phyloP scores from a whole-genome alignment of 2,888 invertebrate species.

The Choreutis nemorana region DNA sequence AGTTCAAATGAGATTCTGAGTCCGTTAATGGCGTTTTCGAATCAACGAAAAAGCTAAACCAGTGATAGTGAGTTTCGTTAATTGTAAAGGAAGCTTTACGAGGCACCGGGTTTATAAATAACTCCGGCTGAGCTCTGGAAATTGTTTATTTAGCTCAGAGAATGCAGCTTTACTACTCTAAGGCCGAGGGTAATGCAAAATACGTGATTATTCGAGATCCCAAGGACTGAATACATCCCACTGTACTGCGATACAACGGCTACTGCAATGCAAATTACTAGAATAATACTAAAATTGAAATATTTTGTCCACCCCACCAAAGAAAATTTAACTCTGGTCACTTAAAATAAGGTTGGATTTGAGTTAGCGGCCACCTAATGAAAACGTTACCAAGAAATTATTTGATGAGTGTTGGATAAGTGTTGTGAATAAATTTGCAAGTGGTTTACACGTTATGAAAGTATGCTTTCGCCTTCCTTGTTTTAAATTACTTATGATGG shows the following conservation, averaged over 20 bases:
- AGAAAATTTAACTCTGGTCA: constrained; percentile 18
- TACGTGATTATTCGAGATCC: constrained; percentile 24
- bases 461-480: constrained; percentile 44
- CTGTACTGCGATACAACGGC: constrained; percentile 22
- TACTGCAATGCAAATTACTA: constrained; percentile 42
- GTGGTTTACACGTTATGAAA: constrained; percentile 41
- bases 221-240: constrained; percentile 13
- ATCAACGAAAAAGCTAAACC: too few relatives aligned
- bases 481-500: constrained; percentile 26
- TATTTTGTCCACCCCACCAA: constrained; percentile 15
- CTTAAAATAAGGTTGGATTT: constrained; percentile 17
- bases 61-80: too few relatives aligned
- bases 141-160: too few relatives aligned
- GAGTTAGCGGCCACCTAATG: constrained; percentile 13
- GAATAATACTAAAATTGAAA: constrained; percentile 46
- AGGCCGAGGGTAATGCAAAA: constrained; percentile 14
- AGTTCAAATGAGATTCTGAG: too few relatives aligned
- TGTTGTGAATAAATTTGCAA: constrained; percentile 57
- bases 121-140: too few relatives aligned
- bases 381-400: constrained; percentile 33
- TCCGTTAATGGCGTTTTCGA: too few relatives aligned
- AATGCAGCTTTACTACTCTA: background rate
- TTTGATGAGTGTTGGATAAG: constrained; percentile 45
- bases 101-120: too few relatives aligned
- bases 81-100: too few relatives aligned